A percentile compares a stretch with the other conserved stretches of the same genome.
phyloP scores from a whole-genome alignment of 1,140 invertebrate genomes.

The Oppia nitens region DNA sequence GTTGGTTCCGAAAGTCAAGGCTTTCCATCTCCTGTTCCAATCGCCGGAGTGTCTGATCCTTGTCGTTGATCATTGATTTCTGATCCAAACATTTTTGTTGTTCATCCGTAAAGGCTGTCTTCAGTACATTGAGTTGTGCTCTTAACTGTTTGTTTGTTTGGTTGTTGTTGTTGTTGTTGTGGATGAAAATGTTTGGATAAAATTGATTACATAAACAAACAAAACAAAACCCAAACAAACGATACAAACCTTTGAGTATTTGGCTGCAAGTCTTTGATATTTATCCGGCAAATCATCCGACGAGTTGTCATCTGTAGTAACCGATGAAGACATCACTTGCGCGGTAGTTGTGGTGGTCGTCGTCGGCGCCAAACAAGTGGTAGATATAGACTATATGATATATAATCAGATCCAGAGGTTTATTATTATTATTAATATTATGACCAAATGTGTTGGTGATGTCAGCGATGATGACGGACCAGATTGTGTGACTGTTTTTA shows the following conservation, averaged over 20 bases:
- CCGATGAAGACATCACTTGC: no score
- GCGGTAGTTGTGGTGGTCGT: no score
- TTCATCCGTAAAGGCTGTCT: slow-evolving; percentile 78
- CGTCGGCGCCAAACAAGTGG: no score
- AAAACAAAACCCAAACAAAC: neutral
- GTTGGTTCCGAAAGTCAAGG: slow-evolving; percentile 77
- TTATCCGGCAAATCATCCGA: neutral
- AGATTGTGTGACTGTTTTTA: no score
- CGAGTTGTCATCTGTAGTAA: neutral
- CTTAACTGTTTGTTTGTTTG: slow-evolving; percentile 44
- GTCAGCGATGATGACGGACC: no score
- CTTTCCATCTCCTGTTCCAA: slow-evolving; percentile 83
- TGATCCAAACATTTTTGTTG: slow-evolving; percentile 51
- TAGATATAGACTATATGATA: no score
- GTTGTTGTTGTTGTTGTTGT: no score
- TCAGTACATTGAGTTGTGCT: slow-evolving; percentile 70
- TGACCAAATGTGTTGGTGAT: no score
- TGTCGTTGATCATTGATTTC: slow-evolving; percentile 53
- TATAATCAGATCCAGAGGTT: no score
- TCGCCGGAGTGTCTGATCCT: slow-evolving; percentile 63
- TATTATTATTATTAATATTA: no score
- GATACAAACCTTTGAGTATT: slow-evolving; percentile 4
- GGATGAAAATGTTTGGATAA: no score
- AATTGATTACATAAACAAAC: neutral
- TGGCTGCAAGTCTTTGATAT: slow-evolving; percentile 10